A percentile compares a stretch with the other conserved stretches of the same genome.
phyloP scores from a whole-genome alignment of 2,797 vertebrate species.

The Cichlasoma orientale region DNA sequence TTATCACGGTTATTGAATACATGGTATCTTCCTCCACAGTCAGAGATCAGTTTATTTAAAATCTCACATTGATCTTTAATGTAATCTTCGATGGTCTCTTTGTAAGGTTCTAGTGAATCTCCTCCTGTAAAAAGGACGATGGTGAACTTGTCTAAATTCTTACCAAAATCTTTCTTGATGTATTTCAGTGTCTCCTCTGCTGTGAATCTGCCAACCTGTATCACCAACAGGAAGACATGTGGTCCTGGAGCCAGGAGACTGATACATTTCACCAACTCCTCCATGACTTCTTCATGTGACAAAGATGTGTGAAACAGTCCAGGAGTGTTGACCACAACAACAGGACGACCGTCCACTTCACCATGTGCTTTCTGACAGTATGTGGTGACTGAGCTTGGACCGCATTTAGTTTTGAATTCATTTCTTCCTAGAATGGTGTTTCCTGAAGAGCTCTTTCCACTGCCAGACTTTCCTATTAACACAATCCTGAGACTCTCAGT shows the following conservation, averaged over 20 bases:
- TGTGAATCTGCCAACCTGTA: fast-evolving
- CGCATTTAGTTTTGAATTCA: fast-evolving
- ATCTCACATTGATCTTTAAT: neutral
- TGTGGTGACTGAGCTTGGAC: fast-evolving
- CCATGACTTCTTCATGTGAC: fast-evolving
- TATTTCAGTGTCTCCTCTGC: fast-evolving
- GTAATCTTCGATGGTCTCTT: fast-evolving
- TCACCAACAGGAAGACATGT: fast-evolving
- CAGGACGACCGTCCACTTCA: fast-evolving
- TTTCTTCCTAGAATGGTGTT: too few relatives aligned
- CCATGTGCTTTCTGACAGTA: fast-evolving
- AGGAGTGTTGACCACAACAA: neutral
- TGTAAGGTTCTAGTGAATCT: fast-evolving
- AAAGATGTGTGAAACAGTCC: fast-evolving
- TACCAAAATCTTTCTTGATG: fast-evolving
- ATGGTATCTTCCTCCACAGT: neutral
- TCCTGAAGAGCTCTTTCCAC: too few relatives aligned
- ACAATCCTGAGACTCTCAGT: too few relatives aligned
- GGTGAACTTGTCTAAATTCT: neutral
- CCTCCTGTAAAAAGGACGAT: fast-evolving
- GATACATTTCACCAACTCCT: fast-evolving
- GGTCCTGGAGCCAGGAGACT: neutral
- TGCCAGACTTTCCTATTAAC: too few relatives aligned
- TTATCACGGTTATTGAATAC: neutral
- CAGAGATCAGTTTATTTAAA: fast-evolving